Evolutionary conservation across 92 coral and sea anemone species (phyloP).

Genomic region (Scolanthus callimorphus): DNA sequence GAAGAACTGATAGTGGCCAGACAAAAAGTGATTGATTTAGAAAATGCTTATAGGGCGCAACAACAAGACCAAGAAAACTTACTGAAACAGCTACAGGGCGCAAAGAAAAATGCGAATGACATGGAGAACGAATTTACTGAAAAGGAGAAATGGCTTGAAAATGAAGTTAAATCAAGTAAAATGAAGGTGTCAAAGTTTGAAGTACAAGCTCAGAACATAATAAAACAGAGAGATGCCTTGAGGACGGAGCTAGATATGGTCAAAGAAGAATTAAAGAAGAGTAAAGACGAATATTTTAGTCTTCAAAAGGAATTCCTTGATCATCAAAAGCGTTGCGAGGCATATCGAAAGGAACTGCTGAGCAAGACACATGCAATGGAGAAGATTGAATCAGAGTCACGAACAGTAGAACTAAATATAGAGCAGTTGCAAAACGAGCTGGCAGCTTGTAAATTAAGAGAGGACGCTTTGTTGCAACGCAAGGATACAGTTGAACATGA

Average conservation of each 20-base stretch:
- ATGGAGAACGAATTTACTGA: conserved; percentile 63
- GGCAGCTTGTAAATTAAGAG: conserved; percentile 67
- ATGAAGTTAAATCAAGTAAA: conserved; percentile 64
- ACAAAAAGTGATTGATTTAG: conserved; percentile 67
- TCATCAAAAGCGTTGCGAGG: conserved; percentile 90
- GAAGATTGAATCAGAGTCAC: conserved; percentile 67
- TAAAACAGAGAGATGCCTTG: conserved; percentile 81
- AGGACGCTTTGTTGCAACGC: conserved; percentile 60
- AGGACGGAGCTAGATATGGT: conserved; percentile 73
- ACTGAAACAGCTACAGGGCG: conserved; percentile 43
- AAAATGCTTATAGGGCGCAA: conserved; percentile 53
- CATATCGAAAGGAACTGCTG: conserved; percentile 79
- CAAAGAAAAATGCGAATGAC: conserved; percentile 49
- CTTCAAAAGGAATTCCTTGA: conserved; percentile 88
- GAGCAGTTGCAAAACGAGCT: conserved; percentile 65
- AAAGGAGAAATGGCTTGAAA: conserved; percentile 53
- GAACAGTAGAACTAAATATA: conserved; percentile 47
- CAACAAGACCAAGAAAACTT: conserved; percentile 78
- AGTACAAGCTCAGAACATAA: conserved; percentile 69
- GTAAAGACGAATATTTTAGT: conserved; percentile 72
- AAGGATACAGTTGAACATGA: conserved; percentile 74
- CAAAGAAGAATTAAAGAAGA: conserved; percentile 62
- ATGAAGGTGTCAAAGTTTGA: conserved; percentile 79
- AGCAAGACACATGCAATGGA: conserved; percentile 74
- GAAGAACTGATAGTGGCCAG: conserved; percentile 59